A percentile compares a stretch with the other conserved stretches of the same genome.
phyloP scores from a whole-genome alignment of 2,113 vertebrate genomes.

The Syrmaticus mikado region DNA sequence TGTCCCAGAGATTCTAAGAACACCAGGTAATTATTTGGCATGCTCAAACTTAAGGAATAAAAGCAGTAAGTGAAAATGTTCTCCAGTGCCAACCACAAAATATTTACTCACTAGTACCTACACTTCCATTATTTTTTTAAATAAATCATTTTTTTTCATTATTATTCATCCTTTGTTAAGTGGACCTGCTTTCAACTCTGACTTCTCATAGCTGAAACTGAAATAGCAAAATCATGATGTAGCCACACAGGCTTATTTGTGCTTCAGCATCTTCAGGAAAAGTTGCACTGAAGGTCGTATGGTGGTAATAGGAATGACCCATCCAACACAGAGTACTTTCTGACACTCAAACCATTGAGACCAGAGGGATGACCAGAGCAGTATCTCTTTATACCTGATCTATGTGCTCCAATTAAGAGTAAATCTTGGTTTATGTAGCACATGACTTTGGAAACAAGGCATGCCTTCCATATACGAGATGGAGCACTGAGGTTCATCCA shows the following conservation, averaged over 20 bases:
- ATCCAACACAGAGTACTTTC: not conserved
- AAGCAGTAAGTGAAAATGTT: not conserved
- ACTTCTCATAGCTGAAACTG: not conserved
- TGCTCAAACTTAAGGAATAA: not conserved
- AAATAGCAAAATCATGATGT: not conserved
- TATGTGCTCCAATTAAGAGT: not conserved
- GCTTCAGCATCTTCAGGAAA: not conserved
- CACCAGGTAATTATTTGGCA: not conserved
- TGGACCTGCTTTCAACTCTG: not conserved
- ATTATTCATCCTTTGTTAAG: not conserved
- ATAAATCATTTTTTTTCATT: not conserved
- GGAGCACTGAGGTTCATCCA: not conserved
- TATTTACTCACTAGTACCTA: not conserved
- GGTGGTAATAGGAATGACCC: not conserved
- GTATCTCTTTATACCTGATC: not conserved
- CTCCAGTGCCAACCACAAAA: not conserved
- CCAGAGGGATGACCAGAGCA: not conserved
- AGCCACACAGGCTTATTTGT: not conserved
- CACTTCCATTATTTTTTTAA: not conserved
- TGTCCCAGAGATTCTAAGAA: not conserved
- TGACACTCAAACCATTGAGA: not conserved
- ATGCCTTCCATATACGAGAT: accelerated
- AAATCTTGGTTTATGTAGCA: not conserved
- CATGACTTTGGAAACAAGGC: not conserved
- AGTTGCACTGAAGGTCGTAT: not conserved